These are phyloP conservation scores for Nebria brevicollis DNA, from an alignment of 2,888 invertebrate genomes.

Conservation along the genomic window DNA sequence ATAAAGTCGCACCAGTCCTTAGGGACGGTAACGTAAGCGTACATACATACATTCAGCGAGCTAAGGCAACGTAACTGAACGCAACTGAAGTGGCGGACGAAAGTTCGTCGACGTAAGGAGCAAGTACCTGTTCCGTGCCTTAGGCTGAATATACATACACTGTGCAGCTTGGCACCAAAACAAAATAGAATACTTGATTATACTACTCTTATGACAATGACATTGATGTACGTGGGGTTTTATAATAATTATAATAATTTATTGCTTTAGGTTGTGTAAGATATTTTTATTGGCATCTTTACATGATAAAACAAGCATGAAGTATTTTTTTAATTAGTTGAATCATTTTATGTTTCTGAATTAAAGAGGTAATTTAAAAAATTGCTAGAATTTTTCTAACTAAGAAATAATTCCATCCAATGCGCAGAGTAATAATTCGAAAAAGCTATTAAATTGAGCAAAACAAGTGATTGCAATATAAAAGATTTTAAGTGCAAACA, in stretches of 20 bases:
- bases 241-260: not conserved
- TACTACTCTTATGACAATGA: not conserved
- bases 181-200: not conserved
- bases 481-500: conserved; percentile 37
- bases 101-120: not conserved
- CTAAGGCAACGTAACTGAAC: not conserved
- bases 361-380: no score
- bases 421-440: not conserved
- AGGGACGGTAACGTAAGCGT: not conserved
- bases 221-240: not conserved
- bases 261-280: no score
- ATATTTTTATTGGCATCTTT: no score
- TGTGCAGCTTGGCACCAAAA: not conserved
- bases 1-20: conserved; percentile 30
- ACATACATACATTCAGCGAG: not conserved
- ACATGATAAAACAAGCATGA: no score
- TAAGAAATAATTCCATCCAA: not conserved
- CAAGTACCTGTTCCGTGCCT: not conserved
- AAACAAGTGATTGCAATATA: conserved; percentile 24
- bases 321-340: no score
- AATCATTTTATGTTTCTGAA: no score
- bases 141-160: not conserved
- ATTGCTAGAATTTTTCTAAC: no score
- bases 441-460: not conserved
- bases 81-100: not conserved